Conservation (phyloP, 2,888 invertebrate species). For the Calephelis perditalis region DNA sequence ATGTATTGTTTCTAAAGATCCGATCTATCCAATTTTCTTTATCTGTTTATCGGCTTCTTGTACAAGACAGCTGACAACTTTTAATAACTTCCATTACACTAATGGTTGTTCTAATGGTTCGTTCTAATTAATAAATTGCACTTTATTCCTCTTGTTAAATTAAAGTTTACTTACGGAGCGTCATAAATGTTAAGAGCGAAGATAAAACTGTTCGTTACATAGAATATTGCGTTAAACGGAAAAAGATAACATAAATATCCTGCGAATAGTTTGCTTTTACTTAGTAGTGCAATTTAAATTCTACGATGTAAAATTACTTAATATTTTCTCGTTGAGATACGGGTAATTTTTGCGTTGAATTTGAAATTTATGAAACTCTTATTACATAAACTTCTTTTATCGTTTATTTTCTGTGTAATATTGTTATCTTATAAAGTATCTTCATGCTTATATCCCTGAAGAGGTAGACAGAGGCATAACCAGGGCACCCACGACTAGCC, state of each 20-base stretch:
- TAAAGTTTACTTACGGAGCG: slow-evolving; percentile 6
- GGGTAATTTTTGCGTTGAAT: too few species aligned
- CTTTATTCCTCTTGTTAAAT: slow-evolving; percentile 3
- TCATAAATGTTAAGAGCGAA: slow-evolving; percentile 1
- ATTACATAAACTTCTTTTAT: too few species aligned
- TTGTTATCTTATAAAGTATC: too few species aligned
- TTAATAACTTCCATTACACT: slow-evolving; percentile 1
- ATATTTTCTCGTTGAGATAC: too few species aligned
- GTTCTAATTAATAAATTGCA: slow-evolving; percentile 1
- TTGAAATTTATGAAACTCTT: too few species aligned
- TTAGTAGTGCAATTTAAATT: too few species aligned
- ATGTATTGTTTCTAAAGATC: not conserved
- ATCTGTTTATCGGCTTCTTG: not conserved
- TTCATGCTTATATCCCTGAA: too few species aligned
- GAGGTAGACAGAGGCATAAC: too few species aligned
- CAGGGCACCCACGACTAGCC: too few species aligned
- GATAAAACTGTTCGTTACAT: not conserved
- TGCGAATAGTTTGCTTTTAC: not conserved
- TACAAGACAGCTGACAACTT: slow-evolving; percentile 1
- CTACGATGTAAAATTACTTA: too few species aligned
- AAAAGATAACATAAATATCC: slow-evolving; percentile 1
- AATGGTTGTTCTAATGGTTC: not conserved
- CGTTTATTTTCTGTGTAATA: too few species aligned
- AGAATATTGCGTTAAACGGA: slow-evolving; percentile 7
- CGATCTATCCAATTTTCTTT: not conserved